Percentiles rank a stretch among this genome's conserved stretches.
Conservation (phyloP, 2,888 invertebrate genomes). For the Nomada ferruginata region DNA sequence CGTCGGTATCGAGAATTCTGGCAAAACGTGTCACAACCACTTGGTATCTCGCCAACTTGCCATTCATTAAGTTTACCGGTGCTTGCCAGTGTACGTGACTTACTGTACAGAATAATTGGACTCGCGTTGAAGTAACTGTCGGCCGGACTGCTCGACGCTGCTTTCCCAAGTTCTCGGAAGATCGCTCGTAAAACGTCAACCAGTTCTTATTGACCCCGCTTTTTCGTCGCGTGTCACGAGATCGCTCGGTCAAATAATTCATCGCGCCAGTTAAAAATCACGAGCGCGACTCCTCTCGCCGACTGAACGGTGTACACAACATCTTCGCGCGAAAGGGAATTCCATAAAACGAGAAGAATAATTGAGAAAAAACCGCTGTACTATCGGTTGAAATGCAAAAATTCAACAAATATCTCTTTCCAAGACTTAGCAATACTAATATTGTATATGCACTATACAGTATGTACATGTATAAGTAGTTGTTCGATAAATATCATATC, state of each 20-base stretch:
- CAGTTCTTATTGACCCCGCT: slow-evolving; percentile 20
- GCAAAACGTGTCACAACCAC: slow-evolving; percentile 32
- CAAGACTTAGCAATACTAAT: too few species aligned
- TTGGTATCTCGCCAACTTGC: slow-evolving; percentile 66
- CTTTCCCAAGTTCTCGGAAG: slow-evolving; percentile 45
- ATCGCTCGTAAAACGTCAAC: slow-evolving; percentile 28
- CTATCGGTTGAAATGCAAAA: background rate
- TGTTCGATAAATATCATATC: slow-evolving; percentile 20
- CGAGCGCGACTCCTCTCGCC: background rate
- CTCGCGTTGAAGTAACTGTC: slow-evolving; percentile 36
- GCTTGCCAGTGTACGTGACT: slow-evolving; percentile 38
- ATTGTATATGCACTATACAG: too few species aligned
- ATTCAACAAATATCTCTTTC: background rate
- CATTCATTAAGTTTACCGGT: slow-evolving; percentile 65
- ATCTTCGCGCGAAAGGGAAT: too few species aligned
- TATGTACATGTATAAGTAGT: background rate
- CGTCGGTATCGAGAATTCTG: slow-evolving; percentile 42
- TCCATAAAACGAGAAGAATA: too few species aligned
- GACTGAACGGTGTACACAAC: background rate
- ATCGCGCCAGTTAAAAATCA: slow-evolving; percentile 6
- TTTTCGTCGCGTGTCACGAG: slow-evolving; percentile 27
- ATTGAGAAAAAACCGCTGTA: too few species aligned
- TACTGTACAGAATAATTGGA: slow-evolving; percentile 60
- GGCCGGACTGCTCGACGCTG: slow-evolving; percentile 20
- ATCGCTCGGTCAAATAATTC: background rate